Conservation (phyloP, 2,888 invertebrate species). For the Drosophila hamatofila region DNA sequence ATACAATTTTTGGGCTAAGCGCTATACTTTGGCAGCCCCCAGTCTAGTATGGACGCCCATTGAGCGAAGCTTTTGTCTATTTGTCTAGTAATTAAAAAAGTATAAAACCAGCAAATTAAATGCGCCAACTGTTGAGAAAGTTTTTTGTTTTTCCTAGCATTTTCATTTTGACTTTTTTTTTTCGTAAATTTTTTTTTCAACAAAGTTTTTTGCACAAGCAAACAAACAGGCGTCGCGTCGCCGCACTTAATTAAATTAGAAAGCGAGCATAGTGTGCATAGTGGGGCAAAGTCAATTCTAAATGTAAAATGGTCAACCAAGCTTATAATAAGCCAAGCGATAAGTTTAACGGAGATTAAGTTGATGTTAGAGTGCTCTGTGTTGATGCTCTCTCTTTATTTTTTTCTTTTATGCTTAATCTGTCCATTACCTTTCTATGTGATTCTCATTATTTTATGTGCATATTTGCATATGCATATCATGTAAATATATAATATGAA, state of each 20-base stretch:
- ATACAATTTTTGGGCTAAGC: constrained; percentile 47
- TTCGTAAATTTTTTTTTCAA: constrained; percentile 22
- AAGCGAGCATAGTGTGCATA: constrained; percentile 51
- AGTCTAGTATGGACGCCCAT: constrained; percentile 4
- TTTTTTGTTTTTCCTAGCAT: constrained; percentile 27
- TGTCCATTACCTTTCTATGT: background rate
- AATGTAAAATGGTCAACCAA: constrained; percentile 51
- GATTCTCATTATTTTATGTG: background rate
- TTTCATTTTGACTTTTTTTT: constrained; percentile 23
- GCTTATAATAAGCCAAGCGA: constrained; percentile 19
- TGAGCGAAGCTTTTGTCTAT: constrained; percentile 57
- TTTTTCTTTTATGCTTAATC: background rate
- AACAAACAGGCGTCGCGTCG: constrained; percentile 71
- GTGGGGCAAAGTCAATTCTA: constrained; percentile 49
- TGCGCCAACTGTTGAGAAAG: constrained; percentile 71
- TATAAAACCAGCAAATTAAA: constrained; percentile 80
- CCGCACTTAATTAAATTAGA: constrained; percentile 79
- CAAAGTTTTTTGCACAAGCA: constrained; percentile 69
- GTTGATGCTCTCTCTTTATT: background rate
- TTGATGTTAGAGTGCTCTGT: background rate
- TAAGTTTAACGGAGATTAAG: background rate
- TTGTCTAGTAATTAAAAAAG: constrained; percentile 80
- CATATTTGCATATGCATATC: no score
- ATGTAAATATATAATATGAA: no score
- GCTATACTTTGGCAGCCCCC: constrained; percentile 19